phyloP scores from a whole-genome alignment of 2,888 invertebrate genomes.

The Himalopsyche kuldschensis region DNA sequence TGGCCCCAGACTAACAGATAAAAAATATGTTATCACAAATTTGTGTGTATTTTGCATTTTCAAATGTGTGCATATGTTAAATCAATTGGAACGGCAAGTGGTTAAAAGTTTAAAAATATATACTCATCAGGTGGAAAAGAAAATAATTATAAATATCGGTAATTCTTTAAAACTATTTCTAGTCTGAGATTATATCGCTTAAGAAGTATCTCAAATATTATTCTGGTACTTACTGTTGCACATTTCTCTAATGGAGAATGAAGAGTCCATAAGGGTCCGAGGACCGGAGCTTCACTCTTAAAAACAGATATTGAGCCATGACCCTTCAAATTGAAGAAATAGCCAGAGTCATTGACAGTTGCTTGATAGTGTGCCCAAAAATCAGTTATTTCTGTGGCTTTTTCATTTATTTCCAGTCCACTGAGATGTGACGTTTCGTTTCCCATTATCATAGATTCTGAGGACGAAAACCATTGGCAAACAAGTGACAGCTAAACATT shows the following conservation, averaged over 20 bases:
- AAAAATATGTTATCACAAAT: too few species aligned
- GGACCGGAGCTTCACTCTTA: constrained; percentile 69
- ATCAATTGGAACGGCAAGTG: too few species aligned
- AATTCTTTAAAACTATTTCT: too few species aligned
- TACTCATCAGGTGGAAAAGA: too few species aligned
- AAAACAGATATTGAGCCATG: constrained; percentile 72
- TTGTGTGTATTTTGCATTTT: too few species aligned
- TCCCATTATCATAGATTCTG: constrained; percentile 61
- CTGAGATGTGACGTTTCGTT: constrained; percentile 73
- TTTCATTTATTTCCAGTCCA: constrained; percentile 75
- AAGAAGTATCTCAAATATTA: too few species aligned
- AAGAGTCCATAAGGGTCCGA: constrained; percentile 65
- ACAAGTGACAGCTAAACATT: not conserved
- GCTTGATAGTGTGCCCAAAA: constrained; percentile 76
- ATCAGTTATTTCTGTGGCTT: constrained; percentile 75
- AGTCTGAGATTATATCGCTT: too few species aligned
- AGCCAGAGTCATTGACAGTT: constrained; percentile 60
- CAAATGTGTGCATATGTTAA: too few species aligned
- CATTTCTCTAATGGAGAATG: constrained; percentile 74
- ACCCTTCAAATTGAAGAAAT: constrained; percentile 57
- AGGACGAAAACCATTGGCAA: not conserved
- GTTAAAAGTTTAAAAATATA: too few species aligned
- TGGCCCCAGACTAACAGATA: too few species aligned
- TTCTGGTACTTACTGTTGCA: constrained; percentile 64
- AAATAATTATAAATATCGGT: too few species aligned